Evolutionary conservation across 2,113 vertebrate genomes (phyloP).

Genomic region (Coregonus clupeaformis): DNA sequence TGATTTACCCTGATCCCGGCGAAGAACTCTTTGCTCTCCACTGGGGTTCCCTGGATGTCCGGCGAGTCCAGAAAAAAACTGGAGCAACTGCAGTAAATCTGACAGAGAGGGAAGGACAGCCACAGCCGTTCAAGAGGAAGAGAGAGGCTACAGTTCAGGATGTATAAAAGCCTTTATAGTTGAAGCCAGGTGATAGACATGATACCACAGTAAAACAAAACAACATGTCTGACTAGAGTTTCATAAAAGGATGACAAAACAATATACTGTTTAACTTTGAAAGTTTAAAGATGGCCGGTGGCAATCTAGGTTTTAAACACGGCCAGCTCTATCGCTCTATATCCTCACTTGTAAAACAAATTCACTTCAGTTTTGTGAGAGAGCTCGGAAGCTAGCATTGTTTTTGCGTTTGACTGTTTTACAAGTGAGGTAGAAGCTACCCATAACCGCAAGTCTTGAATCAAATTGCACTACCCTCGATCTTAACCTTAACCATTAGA

Average conservation of each 20-base stretch:
- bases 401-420: too few species aligned
- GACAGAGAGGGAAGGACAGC: background rate
- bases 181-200: slow-evolving; percentile 9
- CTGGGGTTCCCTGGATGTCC: slow-evolving; percentile 63
- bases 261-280: background rate
- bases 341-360: too few species aligned
- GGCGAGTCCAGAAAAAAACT: slow-evolving; percentile 83
- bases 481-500: too few species aligned
- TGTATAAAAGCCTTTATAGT: slow-evolving; percentile 19
- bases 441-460: too few species aligned
- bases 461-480: too few species aligned
- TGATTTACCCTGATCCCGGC: slow-evolving; percentile 82
- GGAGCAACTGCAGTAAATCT: slow-evolving; percentile 85
- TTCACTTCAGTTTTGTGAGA: too few species aligned
- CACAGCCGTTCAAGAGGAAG: background rate
- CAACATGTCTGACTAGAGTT: slow-evolving; percentile 10
- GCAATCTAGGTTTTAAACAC: background rate
- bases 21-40: slow-evolving; percentile 88
- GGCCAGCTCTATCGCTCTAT: too few species aligned
- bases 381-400: too few species aligned
- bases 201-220: slow-evolving; percentile 17
- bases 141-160: background rate
- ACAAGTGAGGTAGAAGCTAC: too few species aligned
- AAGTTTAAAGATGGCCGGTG: too few species aligned
- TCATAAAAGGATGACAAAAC: background rate